phyloP scores from a whole-genome alignment of 2,888 invertebrate species.

The Drosophila meridiana region DNA sequence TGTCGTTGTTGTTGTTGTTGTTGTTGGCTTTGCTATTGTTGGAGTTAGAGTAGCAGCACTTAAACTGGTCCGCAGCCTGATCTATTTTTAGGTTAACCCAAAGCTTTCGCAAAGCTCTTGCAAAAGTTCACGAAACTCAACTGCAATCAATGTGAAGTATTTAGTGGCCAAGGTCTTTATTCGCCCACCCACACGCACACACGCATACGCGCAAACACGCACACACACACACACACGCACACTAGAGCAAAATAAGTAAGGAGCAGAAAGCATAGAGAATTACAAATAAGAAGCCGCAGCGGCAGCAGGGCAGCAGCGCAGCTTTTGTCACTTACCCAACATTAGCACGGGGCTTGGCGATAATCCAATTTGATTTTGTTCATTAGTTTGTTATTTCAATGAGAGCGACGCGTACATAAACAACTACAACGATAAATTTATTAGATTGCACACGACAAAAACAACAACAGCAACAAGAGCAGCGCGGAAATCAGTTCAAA shows the following conservation, averaged over 20 bases:
- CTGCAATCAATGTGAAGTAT: constrained; percentile 51
- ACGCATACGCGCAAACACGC: background rate
- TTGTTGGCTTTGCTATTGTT: constrained; percentile 34
- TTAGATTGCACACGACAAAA: constrained; percentile 66
- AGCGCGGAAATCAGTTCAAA: constrained; percentile 65
- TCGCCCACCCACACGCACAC: constrained; percentile 36
- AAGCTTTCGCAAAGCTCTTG: constrained; percentile 45
- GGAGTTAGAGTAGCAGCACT: constrained; percentile 48
- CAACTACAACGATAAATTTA: constrained; percentile 58
- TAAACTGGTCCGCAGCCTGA: constrained; percentile 70
- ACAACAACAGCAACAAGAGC: constrained; percentile 36
- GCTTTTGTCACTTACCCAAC: constrained; percentile 50
- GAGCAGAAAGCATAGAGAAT: constrained; percentile 9
- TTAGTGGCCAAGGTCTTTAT: constrained; percentile 48
- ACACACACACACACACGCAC: background rate
- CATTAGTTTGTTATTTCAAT: constrained; percentile 59
- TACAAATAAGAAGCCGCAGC: constrained; percentile 15
- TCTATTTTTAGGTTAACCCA: constrained; percentile 68
- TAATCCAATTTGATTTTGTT: constrained; percentile 77
- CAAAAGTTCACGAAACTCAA: constrained; percentile 35
- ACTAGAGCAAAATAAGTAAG: background rate
- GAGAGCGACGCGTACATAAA: constrained; percentile 37
- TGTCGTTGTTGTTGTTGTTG: constrained; percentile 1
- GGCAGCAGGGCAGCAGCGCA: background rate
- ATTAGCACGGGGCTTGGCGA: constrained; percentile 48